Evolutionary conservation across 2,797 vertebrate genomes (phyloP).

Genomic region (Hippopotamyrus pictus): DNA sequence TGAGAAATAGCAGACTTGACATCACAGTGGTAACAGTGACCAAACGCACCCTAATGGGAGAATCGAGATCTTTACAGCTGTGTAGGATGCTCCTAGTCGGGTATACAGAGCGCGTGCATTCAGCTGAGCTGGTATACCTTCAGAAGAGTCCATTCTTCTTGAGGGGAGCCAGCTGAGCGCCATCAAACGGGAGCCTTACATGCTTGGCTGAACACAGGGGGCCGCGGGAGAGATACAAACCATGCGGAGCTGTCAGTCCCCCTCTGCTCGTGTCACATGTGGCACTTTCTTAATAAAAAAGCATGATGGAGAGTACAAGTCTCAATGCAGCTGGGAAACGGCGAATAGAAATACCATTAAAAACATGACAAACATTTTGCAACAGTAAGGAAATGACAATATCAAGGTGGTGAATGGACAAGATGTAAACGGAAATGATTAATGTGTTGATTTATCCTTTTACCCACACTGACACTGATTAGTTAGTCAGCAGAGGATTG

Average conservation of each 20-base stretch:
- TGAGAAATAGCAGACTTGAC: background rate
- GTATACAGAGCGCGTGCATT: background rate
- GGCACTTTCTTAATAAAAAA: background rate
- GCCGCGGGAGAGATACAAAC: background rate
- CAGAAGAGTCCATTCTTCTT: background rate
- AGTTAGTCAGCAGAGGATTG: background rate
- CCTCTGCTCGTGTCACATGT: background rate
- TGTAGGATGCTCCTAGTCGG: background rate
- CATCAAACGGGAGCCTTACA: background rate
- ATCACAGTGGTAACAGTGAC: background rate
- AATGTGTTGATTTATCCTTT: background rate
- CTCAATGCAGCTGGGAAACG: background rate
- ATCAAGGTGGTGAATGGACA: background rate
- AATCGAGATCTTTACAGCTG: background rate
- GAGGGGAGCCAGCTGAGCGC: background rate
- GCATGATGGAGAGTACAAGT: background rate
- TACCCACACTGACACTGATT: background rate
- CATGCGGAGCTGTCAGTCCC: background rate
- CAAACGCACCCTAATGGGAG: background rate
- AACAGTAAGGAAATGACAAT: background rate
- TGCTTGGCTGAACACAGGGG: background rate
- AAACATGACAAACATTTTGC: background rate
- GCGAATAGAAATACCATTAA: background rate
- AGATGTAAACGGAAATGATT: background rate
- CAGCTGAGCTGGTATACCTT: background rate